A percentile compares a stretch with the other conserved stretches of the same genome.
Conservation (phyloP, 1,140 invertebrate genomes). For the Tetramorium alpestre region DNA sequence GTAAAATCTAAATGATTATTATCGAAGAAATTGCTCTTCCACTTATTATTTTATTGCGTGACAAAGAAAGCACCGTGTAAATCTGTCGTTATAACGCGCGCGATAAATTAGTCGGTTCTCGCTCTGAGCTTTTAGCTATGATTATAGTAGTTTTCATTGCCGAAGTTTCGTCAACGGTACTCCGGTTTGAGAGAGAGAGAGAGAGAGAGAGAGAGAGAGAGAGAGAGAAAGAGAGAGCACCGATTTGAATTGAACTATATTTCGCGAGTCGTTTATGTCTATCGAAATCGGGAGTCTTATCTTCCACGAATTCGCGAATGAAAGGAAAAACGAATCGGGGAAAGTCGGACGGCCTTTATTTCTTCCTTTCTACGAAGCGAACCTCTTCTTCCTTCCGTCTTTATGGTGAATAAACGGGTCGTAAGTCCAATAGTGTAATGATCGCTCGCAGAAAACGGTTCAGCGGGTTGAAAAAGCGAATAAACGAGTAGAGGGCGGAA, state of each 20-base stretch:
- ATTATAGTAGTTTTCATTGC: conserved; percentile 25
- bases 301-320: conserved; percentile 11
- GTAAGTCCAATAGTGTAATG: conserved; percentile 69
- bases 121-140: conserved; percentile 20
- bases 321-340: not conserved
- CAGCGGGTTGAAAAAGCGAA: conserved; percentile 47
- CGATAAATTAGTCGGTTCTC: conserved; percentile 16
- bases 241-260: conserved; percentile 44
- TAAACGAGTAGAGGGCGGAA: not conserved
- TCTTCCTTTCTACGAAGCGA: conserved; percentile 1
- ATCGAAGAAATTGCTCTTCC: not conserved
- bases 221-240: not conserved
- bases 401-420: conserved; percentile 69
- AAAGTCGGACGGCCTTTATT: conserved; percentile 33
- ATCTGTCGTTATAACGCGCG: not conserved
- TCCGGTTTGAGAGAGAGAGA: not conserved
- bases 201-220: no score
- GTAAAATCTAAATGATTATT: not conserved
- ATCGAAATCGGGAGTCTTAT: conserved; percentile 8
- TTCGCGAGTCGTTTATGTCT: conserved; percentile 18
- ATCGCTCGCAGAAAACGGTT: conserved; percentile 53
- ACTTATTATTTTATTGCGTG: conserved; percentile 9
- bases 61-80: not conserved
- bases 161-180: not conserved
- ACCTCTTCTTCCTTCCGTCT: conserved; percentile 25